Base-by-base conservation (phyloP, 1,140 invertebrate species). In the Sminthurides bifidus region DNA sequence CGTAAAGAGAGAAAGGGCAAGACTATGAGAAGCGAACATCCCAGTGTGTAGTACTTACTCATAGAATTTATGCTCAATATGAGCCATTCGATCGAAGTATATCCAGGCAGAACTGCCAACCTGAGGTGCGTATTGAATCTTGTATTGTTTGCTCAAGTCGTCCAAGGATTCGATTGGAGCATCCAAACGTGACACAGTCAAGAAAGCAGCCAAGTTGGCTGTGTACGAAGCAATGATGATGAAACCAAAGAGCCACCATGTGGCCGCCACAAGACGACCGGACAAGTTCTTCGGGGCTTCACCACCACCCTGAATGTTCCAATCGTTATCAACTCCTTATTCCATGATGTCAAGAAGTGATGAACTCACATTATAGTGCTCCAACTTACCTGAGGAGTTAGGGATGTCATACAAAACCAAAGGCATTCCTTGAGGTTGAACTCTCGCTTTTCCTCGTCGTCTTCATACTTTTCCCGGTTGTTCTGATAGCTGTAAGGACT, bases 201-300 rank as follows among this genome's bases (percentile, higher is more conserved):
- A 26, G 38, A 58, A 58, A 8, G 92, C 92, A 27, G 93, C 92
- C 65, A 96, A 77, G 72, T 96, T 97, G 6, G 93, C 93, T 0
- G 93, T 96, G 71, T 97, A 97, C 0, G 91, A 94, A n/a, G 92
- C 92, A 67, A 96, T 95, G 43, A 97, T 92, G 67, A 96, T 94
- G 70, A 96, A 96, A 2, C 91, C 91, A 72, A 96, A 96, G 3
- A 96, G 72, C 93, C 93, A 97, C 92, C 92, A 96, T 0, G 91
- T 94, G 1, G 91, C 92, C 0, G 91, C 92, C 0, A 96, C 83
- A 0, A 96, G 73, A 55, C 91, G 77, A 0, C 92, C 92, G 0
- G 89, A 94, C 0, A 95, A 72, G 72, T 92, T 92, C 68, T 92
- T 91, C 0, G 94, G 94, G 0, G 93, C 93, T 72, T 98, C 93